Evolutionary conservation across 2,888 invertebrate genomes (phyloP).

Genomic region (Petrophora chlorosata): DNA sequence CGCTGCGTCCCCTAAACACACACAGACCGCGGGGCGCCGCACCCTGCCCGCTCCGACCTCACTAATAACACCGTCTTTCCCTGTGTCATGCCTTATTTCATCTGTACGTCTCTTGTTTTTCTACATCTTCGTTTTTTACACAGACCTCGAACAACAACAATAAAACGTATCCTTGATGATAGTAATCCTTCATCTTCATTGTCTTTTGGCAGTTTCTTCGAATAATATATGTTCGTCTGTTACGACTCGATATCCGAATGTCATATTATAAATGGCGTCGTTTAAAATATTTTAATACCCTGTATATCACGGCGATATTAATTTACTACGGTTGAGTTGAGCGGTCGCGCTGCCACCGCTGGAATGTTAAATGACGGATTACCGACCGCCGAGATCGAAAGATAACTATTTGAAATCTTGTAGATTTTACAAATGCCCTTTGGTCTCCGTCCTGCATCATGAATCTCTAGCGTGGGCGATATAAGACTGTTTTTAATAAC

Average conservation of each 20-base stretch:
- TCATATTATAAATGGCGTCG: constrained; percentile 82
- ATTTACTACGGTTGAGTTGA: constrained; percentile 81
- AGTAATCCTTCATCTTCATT: constrained; percentile 83
- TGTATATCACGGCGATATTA: constrained; percentile 81
- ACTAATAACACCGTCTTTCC: constrained; percentile 80
- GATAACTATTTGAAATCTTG: constrained; percentile 68
- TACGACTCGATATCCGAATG: constrained; percentile 79
- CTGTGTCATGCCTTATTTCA: constrained; percentile 79
- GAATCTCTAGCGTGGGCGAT: constrained; percentile 14
- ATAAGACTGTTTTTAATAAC: constrained; percentile 18
- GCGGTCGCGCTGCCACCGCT: constrained; percentile 74
- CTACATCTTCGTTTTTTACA: constrained; percentile 67
- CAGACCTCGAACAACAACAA: constrained; percentile 74
- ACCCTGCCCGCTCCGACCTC: constrained; percentile 58
- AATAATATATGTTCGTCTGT: constrained; percentile 80
- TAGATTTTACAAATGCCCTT: constrained; percentile 64
- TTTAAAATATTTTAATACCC: constrained; percentile 83
- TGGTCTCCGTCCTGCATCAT: constrained; percentile 37
- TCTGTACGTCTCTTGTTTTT: constrained; percentile 74
- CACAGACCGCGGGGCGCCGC: constrained; percentile 82
- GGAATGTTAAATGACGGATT: constrained; percentile 84
- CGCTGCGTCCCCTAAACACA: constrained; percentile 75
- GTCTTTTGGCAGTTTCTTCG: constrained; percentile 83
- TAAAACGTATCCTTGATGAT: constrained; percentile 79
- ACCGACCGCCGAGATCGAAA: constrained; percentile 73